Evolutionary conservation across 2,888 invertebrate genomes (phyloP).

Genomic region (Ferrisia virgata): DNA sequence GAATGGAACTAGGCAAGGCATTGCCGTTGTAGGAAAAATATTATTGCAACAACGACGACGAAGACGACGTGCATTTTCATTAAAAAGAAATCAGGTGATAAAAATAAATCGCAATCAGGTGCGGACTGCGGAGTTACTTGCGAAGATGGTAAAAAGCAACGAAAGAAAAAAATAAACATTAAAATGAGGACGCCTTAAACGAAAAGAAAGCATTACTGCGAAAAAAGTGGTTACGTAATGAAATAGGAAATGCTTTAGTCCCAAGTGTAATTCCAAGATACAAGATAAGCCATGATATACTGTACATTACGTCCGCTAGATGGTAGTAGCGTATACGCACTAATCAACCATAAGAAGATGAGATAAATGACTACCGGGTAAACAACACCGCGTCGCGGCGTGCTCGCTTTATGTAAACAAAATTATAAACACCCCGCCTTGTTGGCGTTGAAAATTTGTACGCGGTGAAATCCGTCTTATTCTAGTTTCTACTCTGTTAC

Average conservation of each 20-base stretch:
- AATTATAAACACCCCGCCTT: neutral
- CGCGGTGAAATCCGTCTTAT: neutral
- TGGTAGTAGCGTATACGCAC: neutral
- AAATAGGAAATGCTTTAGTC: conserved; percentile 36
- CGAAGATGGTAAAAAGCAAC: neutral
- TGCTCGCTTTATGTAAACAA: neutral
- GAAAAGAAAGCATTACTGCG: conserved; percentile 26
- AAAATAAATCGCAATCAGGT: neutral
- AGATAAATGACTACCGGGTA: neutral
- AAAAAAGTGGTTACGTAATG: conserved; percentile 42
- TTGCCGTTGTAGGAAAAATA: no score
- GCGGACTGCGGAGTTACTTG: neutral
- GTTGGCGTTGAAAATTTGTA: conserved; percentile 1
- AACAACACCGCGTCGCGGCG: conserved; percentile 8
- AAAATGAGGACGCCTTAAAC: neutral
- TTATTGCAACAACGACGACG: neutral
- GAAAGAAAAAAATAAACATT: conserved; percentile 5
- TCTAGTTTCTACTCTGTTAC: neutral
- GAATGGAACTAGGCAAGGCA: no score
- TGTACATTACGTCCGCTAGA: conserved; percentile 23
- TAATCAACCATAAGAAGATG: conserved; percentile 10
- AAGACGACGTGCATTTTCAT: neutral
- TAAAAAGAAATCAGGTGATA: neutral
- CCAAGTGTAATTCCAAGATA: conserved; percentile 33
- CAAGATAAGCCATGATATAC: conserved; percentile 40